A percentile compares a stretch with the other conserved stretches of the same genome.
Evolutionary conservation across 2,888 invertebrate genomes (phyloP).

Genomic region (Acanthosepion pharaonis): DNA sequence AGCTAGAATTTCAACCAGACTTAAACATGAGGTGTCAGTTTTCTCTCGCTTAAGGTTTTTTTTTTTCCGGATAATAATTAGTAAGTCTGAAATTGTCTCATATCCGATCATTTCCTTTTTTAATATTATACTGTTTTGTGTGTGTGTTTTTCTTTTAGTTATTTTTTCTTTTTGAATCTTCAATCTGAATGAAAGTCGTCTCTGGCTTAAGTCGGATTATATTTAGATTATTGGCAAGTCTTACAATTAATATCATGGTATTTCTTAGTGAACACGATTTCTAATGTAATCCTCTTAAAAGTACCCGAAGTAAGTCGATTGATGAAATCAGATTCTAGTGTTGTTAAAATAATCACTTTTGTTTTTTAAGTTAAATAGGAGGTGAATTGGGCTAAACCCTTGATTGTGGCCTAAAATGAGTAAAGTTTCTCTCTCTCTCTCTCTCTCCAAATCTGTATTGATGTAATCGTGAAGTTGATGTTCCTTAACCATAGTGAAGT

Average conservation of each 20-base stretch:
- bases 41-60: too few species aligned
- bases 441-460: not conserved
- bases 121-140: too few species aligned
- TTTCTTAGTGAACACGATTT: not conserved
- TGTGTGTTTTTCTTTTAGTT: too few species aligned
- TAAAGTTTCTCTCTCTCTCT: not conserved
- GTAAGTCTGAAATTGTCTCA: too few species aligned
- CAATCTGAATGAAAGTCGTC: not conserved
- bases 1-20: too few species aligned
- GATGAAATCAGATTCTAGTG: not conserved
- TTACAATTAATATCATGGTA: not conserved
- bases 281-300: not conserved
- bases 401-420: not conserved
- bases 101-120: too few species aligned
- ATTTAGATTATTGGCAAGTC: constrained; percentile 13
- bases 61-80: too few species aligned
- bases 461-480: not conserved
- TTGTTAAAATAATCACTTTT: not conserved
- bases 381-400: not conserved
- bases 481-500: not conserved
- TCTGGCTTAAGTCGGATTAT: not conserved
- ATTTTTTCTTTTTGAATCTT: not conserved
- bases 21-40: too few species aligned
- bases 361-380: not conserved
- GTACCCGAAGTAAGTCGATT: not conserved